Evolutionary conservation across 2,888 invertebrate species (phyloP).

Genomic region (Drosophila rellima): DNA sequence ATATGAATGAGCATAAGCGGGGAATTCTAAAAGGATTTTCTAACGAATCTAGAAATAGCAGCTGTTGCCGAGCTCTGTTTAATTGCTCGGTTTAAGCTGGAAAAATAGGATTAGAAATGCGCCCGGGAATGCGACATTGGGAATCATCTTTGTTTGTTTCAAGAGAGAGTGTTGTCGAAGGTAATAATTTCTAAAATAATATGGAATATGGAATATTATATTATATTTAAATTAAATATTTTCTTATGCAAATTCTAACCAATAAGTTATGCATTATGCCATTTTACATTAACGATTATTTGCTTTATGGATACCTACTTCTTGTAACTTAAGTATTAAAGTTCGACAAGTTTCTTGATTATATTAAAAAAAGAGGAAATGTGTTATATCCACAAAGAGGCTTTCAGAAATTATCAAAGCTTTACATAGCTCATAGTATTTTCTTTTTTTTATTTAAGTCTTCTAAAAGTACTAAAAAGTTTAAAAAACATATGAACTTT

Average conservation of each 20-base stretch:
- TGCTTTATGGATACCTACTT: too few relatives aligned
- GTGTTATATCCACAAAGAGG: too few relatives aligned
- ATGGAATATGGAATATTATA: too few relatives aligned
- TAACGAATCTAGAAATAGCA: constrained; percentile 17
- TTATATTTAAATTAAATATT: too few relatives aligned
- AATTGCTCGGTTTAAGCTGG: constrained; percentile 27
- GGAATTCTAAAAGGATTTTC: constrained; percentile 18
- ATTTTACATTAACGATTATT: too few relatives aligned
- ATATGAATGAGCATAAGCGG: constrained; percentile 25
- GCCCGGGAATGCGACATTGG: not conserved
- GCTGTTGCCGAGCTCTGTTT: constrained; percentile 44
- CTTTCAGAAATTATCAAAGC: not conserved
- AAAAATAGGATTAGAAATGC: not conserved
- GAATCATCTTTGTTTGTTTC: not conserved
- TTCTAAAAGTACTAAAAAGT: not conserved
- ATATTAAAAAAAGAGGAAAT: too few relatives aligned
- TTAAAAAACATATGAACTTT: not conserved
- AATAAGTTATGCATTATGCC: too few relatives aligned
- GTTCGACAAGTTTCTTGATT: too few relatives aligned
- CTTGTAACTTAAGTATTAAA: too few relatives aligned
- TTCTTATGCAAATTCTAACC: too few relatives aligned
- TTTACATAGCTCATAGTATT: not conserved
- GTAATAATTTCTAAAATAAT: too few relatives aligned
- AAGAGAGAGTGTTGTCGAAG: too few relatives aligned
- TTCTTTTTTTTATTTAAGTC: not conserved